Evolutionary conservation across 2,113 vertebrate species (phyloP).

Genomic region (Rhagologus leucostigma): DNA sequence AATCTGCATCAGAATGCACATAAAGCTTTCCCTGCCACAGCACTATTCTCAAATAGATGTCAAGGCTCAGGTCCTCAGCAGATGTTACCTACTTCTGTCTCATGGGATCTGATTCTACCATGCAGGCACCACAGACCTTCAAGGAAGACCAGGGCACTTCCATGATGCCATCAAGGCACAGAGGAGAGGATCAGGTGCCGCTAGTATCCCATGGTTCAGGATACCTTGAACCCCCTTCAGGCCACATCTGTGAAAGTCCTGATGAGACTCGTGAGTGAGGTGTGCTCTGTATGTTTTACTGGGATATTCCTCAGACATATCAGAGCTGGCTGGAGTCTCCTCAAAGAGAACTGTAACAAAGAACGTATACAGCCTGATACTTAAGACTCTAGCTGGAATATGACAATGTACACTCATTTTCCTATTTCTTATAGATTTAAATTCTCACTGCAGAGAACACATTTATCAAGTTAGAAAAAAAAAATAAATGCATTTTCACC

Average conservation of each 20-base stretch:
- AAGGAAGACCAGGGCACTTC: neutral
- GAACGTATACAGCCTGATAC: neutral
- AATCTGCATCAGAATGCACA: neutral
- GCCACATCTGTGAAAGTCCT: neutral
- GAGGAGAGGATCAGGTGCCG: neutral
- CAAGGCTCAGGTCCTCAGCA: neutral
- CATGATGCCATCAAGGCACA: neutral
- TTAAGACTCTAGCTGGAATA: neutral
- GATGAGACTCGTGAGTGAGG: neutral
- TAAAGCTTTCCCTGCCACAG: neutral
- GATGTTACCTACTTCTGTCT: neutral
- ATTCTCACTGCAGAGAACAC: neutral
- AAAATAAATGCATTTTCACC: neutral
- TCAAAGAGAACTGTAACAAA: neutral
- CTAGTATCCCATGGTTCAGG: neutral
- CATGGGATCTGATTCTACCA: neutral
- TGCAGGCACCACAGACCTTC: neutral
- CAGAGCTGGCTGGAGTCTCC: neutral
- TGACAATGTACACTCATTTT: neutral
- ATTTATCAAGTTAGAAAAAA: neutral
- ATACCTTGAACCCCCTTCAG: neutral
- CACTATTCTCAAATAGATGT: neutral
- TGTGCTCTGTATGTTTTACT: neutral
- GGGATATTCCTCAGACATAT: neutral
- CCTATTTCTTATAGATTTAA: neutral